A percentile compares a stretch with the other conserved stretches of the same genome.
phyloP scores from a whole-genome alignment of 2,888 invertebrate species.

The Malthinus flaveolus region DNA sequence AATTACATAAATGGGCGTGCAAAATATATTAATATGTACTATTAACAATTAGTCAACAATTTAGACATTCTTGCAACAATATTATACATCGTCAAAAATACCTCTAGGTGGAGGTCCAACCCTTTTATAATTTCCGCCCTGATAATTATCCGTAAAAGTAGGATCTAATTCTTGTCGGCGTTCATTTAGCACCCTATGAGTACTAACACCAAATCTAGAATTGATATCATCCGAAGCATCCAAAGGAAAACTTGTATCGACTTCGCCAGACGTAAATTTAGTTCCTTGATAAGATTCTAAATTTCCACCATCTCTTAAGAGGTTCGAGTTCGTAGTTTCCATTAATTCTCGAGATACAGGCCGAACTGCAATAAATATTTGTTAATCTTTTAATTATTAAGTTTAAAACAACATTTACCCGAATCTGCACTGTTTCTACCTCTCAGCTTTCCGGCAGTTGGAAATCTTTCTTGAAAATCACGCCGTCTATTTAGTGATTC shows the following conservation, averaged over 20 bases:
- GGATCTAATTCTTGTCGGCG: constrained; percentile 48
- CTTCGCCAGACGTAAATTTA: constrained; percentile 46
- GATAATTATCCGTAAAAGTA: constrained; percentile 51
- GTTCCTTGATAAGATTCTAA: constrained; percentile 67
- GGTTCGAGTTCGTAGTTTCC: constrained; percentile 77
- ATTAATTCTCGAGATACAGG: constrained; percentile 59
- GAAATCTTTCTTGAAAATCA: constrained; percentile 71
- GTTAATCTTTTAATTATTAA: neutral
- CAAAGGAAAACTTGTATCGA: constrained; percentile 51
- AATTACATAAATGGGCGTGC: no score
- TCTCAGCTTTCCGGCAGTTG: constrained; percentile 53
- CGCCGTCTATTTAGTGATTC: constrained; percentile 76
- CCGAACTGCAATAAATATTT: constrained; percentile 51
- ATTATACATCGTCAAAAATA: constrained; percentile 81
- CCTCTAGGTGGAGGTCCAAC: constrained; percentile 75
- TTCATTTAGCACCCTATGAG: constrained; percentile 56
- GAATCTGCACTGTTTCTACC: constrained; percentile 56
- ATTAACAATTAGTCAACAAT: neutral
- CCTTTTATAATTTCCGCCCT: constrained; percentile 52
- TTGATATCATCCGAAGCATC: constrained; percentile 57
- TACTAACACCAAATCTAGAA: constrained; percentile 68
- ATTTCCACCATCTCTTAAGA: constrained; percentile 76
- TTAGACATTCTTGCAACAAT: neutral
- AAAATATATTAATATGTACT: no score
- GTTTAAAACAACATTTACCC: constrained; percentile 45